Percentiles rank a stretch among this genome's conserved stretches.
These are phyloP conservation scores for Nephrotoma appendiculata DNA, from an alignment of 2,888 invertebrate species.

Conservation along the genomic window DNA sequence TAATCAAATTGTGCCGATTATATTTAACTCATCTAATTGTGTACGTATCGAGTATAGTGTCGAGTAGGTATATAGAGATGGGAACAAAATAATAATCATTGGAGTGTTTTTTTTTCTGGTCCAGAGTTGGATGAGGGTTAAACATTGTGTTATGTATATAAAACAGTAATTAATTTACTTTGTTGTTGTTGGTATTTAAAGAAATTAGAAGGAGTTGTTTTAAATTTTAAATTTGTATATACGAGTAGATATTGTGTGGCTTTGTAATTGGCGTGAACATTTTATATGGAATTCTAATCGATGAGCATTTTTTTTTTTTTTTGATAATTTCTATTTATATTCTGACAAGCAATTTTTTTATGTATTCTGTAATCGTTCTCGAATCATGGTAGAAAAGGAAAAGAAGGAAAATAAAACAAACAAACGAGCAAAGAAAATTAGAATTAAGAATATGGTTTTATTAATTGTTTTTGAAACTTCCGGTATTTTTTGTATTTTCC, in stretches of 20 bases:
- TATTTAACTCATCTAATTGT: constrained; percentile 1
- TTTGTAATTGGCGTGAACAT: neutral
- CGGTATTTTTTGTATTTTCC: neutral
- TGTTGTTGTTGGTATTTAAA: neutral
- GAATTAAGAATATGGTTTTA: neutral
- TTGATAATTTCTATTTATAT: neutral
- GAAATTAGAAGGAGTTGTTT: neutral
- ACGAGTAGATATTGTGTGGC: neutral
- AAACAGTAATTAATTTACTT: neutral
- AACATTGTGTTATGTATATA: neutral
- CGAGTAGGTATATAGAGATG: neutral
- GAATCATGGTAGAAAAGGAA: neutral
- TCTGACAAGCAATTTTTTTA: neutral
- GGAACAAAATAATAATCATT: neutral
- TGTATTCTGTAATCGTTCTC: neutral
- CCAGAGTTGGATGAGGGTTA: neutral
- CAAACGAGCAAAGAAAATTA: neutral
- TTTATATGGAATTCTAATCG: neutral
- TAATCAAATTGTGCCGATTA: constrained; percentile 11
- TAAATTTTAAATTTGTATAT: neutral
- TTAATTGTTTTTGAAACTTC: neutral
- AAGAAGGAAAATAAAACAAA: neutral
- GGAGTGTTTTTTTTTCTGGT: neutral
- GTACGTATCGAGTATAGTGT: neutral
- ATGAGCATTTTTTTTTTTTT: neutral